Base-by-base conservation (phyloP, 1,140 invertebrate species). In the Sarcophaga peregrina region DNA sequence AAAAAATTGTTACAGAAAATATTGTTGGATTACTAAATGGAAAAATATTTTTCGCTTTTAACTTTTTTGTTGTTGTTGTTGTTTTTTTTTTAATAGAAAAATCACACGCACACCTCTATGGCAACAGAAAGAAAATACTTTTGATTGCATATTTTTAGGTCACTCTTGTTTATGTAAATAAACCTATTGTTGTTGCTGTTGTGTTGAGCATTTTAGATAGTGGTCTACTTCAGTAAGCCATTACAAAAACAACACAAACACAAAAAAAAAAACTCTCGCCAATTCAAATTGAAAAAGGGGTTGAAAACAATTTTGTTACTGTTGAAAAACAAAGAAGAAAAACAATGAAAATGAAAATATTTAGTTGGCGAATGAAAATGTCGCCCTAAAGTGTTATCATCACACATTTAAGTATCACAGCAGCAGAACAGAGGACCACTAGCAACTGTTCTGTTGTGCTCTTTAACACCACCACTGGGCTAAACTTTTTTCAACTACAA, bases 121-220 rank as follows among this genome's bases (percentile, higher is more conserved):
- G 25, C 25, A 68, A 68, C n/a, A 20, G 8, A 68, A 7, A 20
- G 15, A 58, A 58, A 58, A 68, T 68, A 25, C 10, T 68, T 68
- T 68, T 68, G 62, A 25, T 68, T 68, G 62, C 17, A 25, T 68
- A 68, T 68, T 68, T 68, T 68, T 68, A 68, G 62, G 62, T 68
- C 62, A 68, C 17, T 68, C n/a, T 68, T 68, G 62, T 68, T 68
- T 68, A 68, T 68, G 62, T n/a, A 68, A 68, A 68, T 68, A 68
- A 68, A 68, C 62, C n/a, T 68, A 68, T 68, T 68, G 62, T 68
- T 20, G n/a, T 37, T 37, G 25, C 25, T 37, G 25, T 37, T 37
- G 25, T 37, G 25, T 37, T 37, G 25, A 68, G 17, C 10, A 68
- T 15, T 68, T 68, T 68, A 68, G 62, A 68, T 68, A 68, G 62